Percentiles rank a stretch among this genome's conserved stretches.
Conservation (phyloP, 2,797 vertebrate genomes). For the Epinephelus awoara region DNA sequence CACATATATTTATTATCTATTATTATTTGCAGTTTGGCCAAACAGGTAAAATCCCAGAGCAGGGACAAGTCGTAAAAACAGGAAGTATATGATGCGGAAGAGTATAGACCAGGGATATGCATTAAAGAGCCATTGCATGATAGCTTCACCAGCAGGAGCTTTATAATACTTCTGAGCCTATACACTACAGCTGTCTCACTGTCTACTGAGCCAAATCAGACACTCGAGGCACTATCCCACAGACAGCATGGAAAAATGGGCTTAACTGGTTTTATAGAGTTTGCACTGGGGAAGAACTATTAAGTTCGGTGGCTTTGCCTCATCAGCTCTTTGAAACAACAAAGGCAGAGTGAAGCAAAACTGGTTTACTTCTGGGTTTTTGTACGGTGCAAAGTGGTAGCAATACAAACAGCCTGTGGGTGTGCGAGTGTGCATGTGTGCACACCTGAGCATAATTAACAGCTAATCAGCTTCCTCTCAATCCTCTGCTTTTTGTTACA, state of each 20-base stretch:
- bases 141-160: conserved; percentile 37
- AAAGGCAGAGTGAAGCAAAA: conserved; percentile 8
- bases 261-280: conserved; percentile 29
- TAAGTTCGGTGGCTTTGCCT: conserved; percentile 23
- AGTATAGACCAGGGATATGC: conserved; percentile 19
- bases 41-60: not conserved
- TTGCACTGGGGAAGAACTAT: conserved; percentile 12
- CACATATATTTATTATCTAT: not conserved
- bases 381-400: conserved; percentile 3
- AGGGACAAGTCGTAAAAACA: not conserved
- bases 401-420: not conserved
- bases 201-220: conserved; percentile 37
- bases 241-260: conserved; percentile 15
- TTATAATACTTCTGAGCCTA: conserved; percentile 31
- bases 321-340: conserved; percentile 24
- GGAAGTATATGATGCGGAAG: conserved; percentile 10
- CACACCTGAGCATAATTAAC: conserved; percentile 14
- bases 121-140: conserved; percentile 36
- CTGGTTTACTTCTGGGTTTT: not conserved
- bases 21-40: conserved; percentile 1
- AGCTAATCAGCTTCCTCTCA: conserved; percentile 13
- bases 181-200: conserved; percentile 20
- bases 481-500: conserved; percentile 2
- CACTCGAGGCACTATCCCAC: conserved; percentile 18
- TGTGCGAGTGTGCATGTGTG: not conserved